Evolutionary conservation across 2,113 vertebrate species (phyloP).

Genomic region (Lichenostomus cassidix): DNA sequence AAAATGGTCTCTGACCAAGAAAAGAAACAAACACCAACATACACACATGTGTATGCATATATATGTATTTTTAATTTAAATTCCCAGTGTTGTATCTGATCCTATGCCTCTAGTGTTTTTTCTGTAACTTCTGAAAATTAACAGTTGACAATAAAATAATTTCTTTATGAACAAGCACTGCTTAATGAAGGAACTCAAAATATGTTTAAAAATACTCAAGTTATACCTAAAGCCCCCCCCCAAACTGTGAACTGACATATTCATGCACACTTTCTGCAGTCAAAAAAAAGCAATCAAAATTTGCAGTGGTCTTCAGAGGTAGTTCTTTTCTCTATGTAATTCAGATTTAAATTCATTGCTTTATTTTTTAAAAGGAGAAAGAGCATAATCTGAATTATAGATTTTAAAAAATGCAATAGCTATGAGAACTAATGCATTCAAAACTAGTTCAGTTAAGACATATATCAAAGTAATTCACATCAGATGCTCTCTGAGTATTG

Average conservation of each 20-base stretch:
- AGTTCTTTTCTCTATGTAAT: not conserved
- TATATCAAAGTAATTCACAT: not conserved
- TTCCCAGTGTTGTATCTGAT: not conserved
- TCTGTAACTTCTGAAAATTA: not conserved
- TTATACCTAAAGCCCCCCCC: accelerated
- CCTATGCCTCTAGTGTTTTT: not conserved
- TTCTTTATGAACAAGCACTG: not conserved
- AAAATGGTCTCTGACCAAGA: not conserved
- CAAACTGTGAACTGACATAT: not conserved
- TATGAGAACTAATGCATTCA: not conserved
- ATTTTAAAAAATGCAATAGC: not conserved
- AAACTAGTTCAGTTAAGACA: not conserved
- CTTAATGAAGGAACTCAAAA: not conserved
- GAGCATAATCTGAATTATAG: not conserved
- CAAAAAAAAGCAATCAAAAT: not conserved
- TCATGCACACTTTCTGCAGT: not conserved
- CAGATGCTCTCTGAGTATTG: not conserved
- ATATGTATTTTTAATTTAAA: not conserved
- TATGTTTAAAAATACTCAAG: not conserved
- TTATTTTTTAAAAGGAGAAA: not conserved
- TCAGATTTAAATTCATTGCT: not conserved
- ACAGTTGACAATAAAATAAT: not conserved
- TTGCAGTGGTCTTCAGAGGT: not conserved
- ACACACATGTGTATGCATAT: accelerated
- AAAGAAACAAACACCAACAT: not conserved